Evolutionary conservation across 2,113 vertebrate species (phyloP), one percentile per base, ranked within the genome.

Genomic region (Varanus salvator): DNA sequence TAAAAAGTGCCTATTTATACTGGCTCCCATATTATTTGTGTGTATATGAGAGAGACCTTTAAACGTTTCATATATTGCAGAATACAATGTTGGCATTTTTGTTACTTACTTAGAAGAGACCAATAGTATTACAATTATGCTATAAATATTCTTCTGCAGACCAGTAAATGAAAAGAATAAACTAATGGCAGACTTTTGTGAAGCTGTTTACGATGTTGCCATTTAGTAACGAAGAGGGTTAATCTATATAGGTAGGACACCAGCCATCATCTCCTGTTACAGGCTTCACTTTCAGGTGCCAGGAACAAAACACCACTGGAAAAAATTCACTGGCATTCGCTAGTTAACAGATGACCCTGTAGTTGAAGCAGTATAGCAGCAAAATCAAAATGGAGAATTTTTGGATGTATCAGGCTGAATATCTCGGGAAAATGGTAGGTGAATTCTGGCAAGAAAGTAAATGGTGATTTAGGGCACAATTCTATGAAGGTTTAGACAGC

Each of bases 371-470:
- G 68, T 4, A 82, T 38, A 84, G 23, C 72, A 0, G 9, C 80
- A 15, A 48, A 90, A 83, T 2, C 48, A 91, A 93, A 86, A 99
- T 99, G 99, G 99, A 99, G 94, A 99, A 99, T 95, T 99, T 98
- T 92, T 99, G 98, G 98, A 98, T 98, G 91, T 98, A 98, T 95
- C 98, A 98, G 48, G 92, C 96, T 77, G 98, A 99, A 74, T 94
- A 91, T 93, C 90, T 44, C 2, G 96, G 97, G 48, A 97, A 93
- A 91, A 96, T 97, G n/a, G 97, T 98, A 96, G 89, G 97, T 98
- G 90, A 17, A 25, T 81, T 54, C 44, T 86, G 1, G 21, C 84
- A 81, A 84, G 64, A 68, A 0, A 38, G 3, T 48, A 91, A 76
- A 44, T 9, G 1, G 3, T 0, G 0, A 88, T 86, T 19, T 85